These are phyloP conservation scores for Hippopotamyrus pictus DNA, from an alignment of 2,797 vertebrate species.

Conservation along the genomic window DNA sequence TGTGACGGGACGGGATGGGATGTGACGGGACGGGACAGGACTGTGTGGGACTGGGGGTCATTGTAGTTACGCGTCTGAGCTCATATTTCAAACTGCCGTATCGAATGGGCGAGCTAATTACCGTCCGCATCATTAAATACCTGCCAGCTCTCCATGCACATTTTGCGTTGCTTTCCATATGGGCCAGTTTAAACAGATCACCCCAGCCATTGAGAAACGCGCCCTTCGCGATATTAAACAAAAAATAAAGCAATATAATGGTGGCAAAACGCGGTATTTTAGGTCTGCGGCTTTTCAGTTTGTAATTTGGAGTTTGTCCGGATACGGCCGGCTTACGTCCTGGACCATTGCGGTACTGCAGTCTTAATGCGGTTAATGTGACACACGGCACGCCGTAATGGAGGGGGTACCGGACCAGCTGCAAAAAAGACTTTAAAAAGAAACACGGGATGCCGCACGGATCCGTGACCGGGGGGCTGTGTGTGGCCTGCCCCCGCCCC, in stretches of 20 bases:
- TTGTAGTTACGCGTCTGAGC: not conserved
- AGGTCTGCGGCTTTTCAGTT: not conserved
- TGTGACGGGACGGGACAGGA: not conserved
- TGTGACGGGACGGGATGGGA: not conserved
- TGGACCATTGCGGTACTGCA: conserved; percentile 42
- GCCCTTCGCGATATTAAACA: not conserved
- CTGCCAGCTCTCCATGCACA: not conserved
- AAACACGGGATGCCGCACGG: not conserved
- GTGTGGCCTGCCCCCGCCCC: not conserved
- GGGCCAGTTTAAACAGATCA: not conserved
- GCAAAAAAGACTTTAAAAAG: not conserved
- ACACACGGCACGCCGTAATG: conserved; percentile 29
- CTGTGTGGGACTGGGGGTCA: not conserved
- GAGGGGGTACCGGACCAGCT: conserved; percentile 36
- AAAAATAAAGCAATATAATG: not conserved
- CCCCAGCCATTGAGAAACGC: not conserved
- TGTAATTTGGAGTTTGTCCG: not conserved
- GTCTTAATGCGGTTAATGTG: conserved; percentile 42
- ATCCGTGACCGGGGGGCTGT: not conserved
- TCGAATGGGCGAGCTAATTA: not conserved
- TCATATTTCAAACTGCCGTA: not conserved
- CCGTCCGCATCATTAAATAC: not conserved
- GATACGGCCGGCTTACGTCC: conserved; percentile 23
- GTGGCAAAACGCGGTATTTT: not conserved
- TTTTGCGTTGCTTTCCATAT: not conserved